Evolutionary conservation across 2,888 invertebrate species (phyloP).

Genomic region (Hirtodrosophila alboralis): DNA sequence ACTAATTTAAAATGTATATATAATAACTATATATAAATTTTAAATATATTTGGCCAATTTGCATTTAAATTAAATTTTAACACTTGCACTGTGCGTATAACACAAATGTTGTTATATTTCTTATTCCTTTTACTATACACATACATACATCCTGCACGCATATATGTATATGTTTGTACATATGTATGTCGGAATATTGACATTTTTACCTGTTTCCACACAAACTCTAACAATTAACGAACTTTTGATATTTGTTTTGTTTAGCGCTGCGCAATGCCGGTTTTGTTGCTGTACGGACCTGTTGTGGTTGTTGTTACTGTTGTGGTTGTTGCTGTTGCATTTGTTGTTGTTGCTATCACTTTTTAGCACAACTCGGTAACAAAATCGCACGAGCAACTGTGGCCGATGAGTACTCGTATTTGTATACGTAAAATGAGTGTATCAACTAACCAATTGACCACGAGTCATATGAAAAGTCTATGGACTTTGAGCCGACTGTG

Average conservation of each 20-base stretch:
- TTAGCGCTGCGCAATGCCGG: conserved; percentile 36
- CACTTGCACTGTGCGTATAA: background rate
- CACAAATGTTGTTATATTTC: background rate
- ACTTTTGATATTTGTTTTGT: conserved; percentile 18
- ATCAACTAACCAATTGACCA: conserved; percentile 37
- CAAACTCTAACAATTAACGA: conserved; percentile 15
- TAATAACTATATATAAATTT: too few species aligned
- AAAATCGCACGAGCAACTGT: conserved; percentile 34
- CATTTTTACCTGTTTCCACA: conserved; percentile 23
- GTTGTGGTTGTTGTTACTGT: conserved; percentile 2
- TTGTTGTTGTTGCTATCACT: conserved; percentile 17
- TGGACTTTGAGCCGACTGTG: conserved; percentile 51
- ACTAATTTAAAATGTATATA: too few species aligned
- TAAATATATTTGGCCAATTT: background rate
- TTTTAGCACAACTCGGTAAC: conserved; percentile 14
- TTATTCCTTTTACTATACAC: background rate
- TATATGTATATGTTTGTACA: background rate
- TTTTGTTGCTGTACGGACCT: conserved; percentile 19
- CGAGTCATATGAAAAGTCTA: conserved; percentile 28
- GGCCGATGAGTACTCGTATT: conserved; percentile 34
- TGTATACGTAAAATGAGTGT: conserved; percentile 8
- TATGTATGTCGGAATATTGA: conserved; percentile 4
- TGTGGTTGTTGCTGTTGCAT: background rate
- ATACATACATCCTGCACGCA: background rate
- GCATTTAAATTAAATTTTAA: background rate